Evolutionary conservation across 2,113 vertebrate genomes (phyloP), one percentile per base, ranked within the genome.

Genomic region (Cariama cristata): DNA sequence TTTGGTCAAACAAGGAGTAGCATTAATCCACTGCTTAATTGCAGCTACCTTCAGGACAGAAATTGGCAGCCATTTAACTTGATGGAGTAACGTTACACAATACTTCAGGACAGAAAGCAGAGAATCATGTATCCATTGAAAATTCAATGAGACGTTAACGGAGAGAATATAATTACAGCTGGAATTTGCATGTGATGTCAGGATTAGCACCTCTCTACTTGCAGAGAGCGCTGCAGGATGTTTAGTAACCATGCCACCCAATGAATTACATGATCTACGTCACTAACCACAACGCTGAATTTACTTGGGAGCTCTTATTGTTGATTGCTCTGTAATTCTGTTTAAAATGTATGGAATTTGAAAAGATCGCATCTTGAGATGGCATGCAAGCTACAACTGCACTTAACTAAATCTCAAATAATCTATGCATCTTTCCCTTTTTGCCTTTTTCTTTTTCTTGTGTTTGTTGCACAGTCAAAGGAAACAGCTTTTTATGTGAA

Each of bases 401-500:
- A 63, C 71, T 95, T 89, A 86, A 79, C 83, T 52, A 60, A 59
- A 85, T 79, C 92, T 93, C 74, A 47, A 87, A 79, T 77, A 91
- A 86, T 87, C 35, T 72, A 4, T 42, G 58, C 62, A 50, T 72
- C 49, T 85, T 81, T 94, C 76, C 66, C 62, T 96, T 93, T 83
- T 47, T 86, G 67, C 64, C 79, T 85, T 88, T 87, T 79, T 76
- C 47, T 91, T 88, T 86, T 60, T 63, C 58, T 92, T 24, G 14
- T 55, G 53, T 81, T 90, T 90, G 69, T 77, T 74, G 50, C 35
- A 60, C 64, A 91, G 92, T 92, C 85, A 96, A 98, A 97, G 94
- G 96, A 94, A 96, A 95, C 90, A 90, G 94, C 79, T 94, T 97
- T 96, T 97, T 82, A 89, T 88, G 85, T 93, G 91, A 93, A 96